Evolutionary conservation across 2,888 invertebrate genomes (phyloP), one percentile per base, ranked within the genome.

Genomic region (Micropterix aruncella): DNA sequence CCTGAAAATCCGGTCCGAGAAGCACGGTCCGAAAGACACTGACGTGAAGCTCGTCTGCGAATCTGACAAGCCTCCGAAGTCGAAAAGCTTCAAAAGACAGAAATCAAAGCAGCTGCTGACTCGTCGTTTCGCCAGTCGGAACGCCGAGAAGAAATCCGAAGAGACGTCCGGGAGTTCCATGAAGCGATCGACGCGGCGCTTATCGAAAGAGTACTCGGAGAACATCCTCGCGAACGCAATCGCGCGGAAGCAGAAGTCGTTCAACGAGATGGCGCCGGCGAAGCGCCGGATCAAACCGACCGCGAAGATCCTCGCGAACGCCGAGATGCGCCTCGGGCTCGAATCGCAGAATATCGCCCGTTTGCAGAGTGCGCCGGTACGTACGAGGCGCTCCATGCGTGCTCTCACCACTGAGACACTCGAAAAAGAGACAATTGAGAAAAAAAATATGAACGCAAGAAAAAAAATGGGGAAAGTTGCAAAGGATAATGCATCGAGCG

Each of bases 211-310:
- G 52, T 71, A 64, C 38, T 62, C 61, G 14, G 74, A 78, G 48
- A 79, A 80, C 41, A 73, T 82, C 19, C 59, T 84, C 16, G 79
- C 82, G 48, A 78, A 74, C 59, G 82, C 83, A 7, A 83, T 83
- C 53, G 81, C 81, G 1, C 68, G 81, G 12, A 83, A 83, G 56
- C 80, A 83, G 57, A 83, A 82, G 52, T 77, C 77, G 1, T 80
- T 79, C 53, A 76, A 76, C 52, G 73, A 73, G 52, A 56, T 65
- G 3, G 55, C 51, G 38, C 60, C 66, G 50, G 56, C 62, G 2
- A 56, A 60, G 2, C 63, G 80, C 3, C 70, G 77, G 44, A 74
- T 80, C 43, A 81, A 80, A 56, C 79, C 80, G 4, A 81, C 80
- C 2, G 73, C 76, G 4, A 81, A 81, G 59, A 73, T 80, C 40